Conservation (phyloP, 2,113 vertebrate species). For the Podiceps cristatus region DNA sequence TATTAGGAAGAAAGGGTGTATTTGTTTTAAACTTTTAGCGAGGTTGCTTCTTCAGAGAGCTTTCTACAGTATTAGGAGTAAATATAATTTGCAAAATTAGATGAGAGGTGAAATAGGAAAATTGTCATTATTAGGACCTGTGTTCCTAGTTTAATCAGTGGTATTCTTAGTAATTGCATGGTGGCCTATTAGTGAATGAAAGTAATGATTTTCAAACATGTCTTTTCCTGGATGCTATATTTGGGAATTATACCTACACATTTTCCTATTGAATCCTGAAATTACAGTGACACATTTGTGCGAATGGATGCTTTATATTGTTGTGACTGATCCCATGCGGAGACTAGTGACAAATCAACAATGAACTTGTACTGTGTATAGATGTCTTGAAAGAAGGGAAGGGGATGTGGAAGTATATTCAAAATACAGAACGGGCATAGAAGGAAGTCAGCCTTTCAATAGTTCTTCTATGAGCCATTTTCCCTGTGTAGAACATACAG, state of each 20-base stretch:
- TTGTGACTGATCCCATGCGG: background rate
- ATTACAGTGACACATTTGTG: slow-evolving; percentile 8
- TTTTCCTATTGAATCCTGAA: slow-evolving; percentile 46
- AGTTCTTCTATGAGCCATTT: background rate
- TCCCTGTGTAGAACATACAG: fast-evolving
- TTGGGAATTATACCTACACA: slow-evolving; percentile 17
- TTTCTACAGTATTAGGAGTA: background rate
- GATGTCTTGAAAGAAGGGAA: background rate
- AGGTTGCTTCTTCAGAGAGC: background rate
- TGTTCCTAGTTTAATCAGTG: background rate
- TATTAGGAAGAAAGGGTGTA: background rate
- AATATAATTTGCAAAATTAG: slow-evolving; percentile 47
- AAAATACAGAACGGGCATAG: background rate
- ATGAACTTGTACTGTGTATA: background rate
- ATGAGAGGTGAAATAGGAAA: slow-evolving; percentile 63
- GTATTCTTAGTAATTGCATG: background rate
- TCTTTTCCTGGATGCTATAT: background rate
- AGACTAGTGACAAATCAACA: background rate
- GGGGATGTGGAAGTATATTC: background rate
- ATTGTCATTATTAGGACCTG: slow-evolving; percentile 31
- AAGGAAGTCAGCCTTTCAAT: background rate
- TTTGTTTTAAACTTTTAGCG: background rate
- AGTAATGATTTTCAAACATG: slow-evolving; percentile 21
- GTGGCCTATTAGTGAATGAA: background rate
- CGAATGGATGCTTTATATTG: background rate